These are phyloP conservation scores for Sus scrofa DNA, from an alignment of 2,113 vertebrate genomes.

Conservation along the genomic window DNA sequence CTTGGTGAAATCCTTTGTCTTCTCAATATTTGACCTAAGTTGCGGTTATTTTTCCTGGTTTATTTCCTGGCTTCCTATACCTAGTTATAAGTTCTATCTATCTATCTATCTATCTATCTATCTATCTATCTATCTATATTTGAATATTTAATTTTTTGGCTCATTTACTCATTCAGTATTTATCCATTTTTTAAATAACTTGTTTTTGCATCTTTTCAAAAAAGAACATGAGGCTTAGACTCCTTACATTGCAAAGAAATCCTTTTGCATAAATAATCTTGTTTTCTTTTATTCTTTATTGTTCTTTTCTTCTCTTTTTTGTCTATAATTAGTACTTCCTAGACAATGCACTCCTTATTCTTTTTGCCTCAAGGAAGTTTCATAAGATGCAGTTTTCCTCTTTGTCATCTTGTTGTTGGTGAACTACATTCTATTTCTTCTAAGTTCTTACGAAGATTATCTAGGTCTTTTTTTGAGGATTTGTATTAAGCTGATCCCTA, in stretches of 20 bases:
- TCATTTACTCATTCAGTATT: neutral
- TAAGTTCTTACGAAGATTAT: neutral
- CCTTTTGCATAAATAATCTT: neutral
- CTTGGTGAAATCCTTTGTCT: neutral
- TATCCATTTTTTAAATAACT: constrained; percentile 8
- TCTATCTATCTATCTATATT: neutral
- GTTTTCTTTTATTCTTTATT: neutral
- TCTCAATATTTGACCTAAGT: neutral
- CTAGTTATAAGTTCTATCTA: neutral
- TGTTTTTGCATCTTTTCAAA: neutral
- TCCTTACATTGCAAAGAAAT: neutral
- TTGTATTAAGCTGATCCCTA: neutral
- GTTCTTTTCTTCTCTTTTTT: neutral
- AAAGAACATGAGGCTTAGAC: neutral
- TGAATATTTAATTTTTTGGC: neutral
- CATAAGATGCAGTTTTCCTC: neutral
- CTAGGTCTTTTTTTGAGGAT: constrained; percentile 23
- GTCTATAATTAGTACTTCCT: neutral
- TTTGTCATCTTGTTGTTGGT: neutral
- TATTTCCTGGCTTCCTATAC: neutral
- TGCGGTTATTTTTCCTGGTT: constrained; percentile 22
- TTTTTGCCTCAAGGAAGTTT: neutral
- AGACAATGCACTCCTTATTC: neutral
- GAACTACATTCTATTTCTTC: neutral
- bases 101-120: neutral